Percentiles rank a stretch among this genome's conserved stretches.
Evolutionary conservation across 2,797 vertebrate species (phyloP).

Genomic region (Apodemus agrarius): DNA sequence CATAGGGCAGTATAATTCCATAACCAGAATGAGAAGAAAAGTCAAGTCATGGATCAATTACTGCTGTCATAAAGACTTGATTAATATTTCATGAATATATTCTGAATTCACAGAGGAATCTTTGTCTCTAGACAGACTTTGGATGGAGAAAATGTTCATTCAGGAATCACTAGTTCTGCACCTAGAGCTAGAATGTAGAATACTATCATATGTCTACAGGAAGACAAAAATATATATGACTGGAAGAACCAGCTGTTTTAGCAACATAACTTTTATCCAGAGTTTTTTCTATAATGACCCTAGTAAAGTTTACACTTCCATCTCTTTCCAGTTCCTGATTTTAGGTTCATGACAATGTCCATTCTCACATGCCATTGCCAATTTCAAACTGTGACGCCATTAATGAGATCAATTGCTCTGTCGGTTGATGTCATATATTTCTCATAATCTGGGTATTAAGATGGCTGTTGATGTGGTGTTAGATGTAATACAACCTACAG

Average conservation of each 20-base stretch:
- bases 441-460: neutral
- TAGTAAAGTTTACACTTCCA: neutral
- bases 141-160: neutral
- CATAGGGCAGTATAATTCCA: neutral
- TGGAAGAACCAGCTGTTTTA: neutral
- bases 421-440: neutral
- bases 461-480: neutral
- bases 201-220: neutral
- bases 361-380: neutral
- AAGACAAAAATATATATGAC: rapidly evolving
- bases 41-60: neutral
- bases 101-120: neutral
- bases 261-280: neutral
- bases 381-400: neutral
- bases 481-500: neutral
- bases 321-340: neutral
- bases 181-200: neutral
- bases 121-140: neutral
- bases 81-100: neutral
- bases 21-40: neutral
- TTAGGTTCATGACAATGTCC: neutral
- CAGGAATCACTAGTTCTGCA: neutral
- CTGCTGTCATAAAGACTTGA: neutral
- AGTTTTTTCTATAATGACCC: neutral
- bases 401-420: neutral